A percentile compares a stretch with the other conserved stretches of the same genome.
phyloP scores from a whole-genome alignment of 2,797 vertebrate species.

The Manis crassicaudata region DNA sequence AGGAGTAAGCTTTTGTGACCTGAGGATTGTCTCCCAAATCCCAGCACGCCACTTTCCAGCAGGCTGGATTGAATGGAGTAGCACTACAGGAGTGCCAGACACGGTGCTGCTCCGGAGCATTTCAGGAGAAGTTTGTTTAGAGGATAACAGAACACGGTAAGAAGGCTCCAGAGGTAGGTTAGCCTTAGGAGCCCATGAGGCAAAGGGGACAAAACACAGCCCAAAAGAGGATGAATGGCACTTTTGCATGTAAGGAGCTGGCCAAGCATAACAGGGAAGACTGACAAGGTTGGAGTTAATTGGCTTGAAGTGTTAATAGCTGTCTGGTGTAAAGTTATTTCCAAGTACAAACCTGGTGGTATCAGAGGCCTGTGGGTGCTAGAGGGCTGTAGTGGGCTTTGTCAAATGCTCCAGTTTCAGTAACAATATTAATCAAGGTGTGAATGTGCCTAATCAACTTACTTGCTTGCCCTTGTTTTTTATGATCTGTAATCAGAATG shows the following conservation, averaged over 20 bases:
- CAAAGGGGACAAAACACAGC: neutral
- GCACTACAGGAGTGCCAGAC: neutral
- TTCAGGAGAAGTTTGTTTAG: neutral
- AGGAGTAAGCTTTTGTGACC: neutral
- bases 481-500: neutral
- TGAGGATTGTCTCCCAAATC: neutral
- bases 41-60: neutral
- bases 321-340: neutral
- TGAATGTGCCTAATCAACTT: neutral
- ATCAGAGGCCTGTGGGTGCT: too few species aligned
- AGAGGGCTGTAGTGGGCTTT: neutral
- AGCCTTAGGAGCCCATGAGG: neutral
- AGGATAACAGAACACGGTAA: neutral
- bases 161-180: neutral
- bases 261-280: too few species aligned
- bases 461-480: neutral
- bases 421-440: neutral
- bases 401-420: neutral
- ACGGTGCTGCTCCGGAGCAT: neutral
- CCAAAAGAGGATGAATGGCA: neutral
- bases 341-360: neutral
- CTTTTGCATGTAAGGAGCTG: neutral
- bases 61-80: too few species aligned
- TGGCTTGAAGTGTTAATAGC: neutral
- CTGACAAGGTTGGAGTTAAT: neutral